Evolutionary conservation across 2,888 invertebrate species (phyloP).

Genomic region (Patella ulyssiponensis): DNA sequence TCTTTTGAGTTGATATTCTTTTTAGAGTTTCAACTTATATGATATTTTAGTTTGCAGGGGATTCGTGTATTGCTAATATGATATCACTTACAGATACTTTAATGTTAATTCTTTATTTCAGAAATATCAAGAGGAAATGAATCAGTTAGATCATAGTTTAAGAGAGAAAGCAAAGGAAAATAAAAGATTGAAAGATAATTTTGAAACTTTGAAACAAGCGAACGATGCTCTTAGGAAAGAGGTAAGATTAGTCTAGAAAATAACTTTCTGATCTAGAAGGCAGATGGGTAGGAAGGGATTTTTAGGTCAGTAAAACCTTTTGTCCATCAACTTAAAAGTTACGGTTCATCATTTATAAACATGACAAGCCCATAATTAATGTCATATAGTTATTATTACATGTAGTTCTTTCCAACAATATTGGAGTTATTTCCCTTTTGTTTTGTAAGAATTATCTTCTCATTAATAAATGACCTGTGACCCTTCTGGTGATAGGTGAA

Average conservation of each 20-base stretch:
- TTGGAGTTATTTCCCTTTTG: too few relatives aligned
- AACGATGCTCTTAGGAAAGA: slow-evolving; percentile 67
- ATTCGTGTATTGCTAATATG: too few relatives aligned
- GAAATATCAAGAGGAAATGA: slow-evolving; percentile 54
- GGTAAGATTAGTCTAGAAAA: slow-evolving; percentile 40
- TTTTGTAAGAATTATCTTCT: too few relatives aligned
- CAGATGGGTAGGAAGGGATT: background rate
- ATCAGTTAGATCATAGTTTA: slow-evolving; percentile 50
- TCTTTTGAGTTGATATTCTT: too few relatives aligned
- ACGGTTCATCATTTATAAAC: background rate
- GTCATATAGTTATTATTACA: too few relatives aligned
- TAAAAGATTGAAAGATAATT: slow-evolving; percentile 65
- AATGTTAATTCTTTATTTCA: slow-evolving; percentile 33
- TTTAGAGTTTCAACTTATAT: too few relatives aligned
- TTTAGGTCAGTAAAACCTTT: background rate
- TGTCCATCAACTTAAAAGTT: background rate
- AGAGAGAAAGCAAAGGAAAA: slow-evolving; percentile 63
- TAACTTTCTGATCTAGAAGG: background rate
- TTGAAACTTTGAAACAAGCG: slow-evolving; percentile 67
- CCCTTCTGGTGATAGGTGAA: too few relatives aligned
- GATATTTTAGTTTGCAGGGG: too few relatives aligned
- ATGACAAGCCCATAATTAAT: too few relatives aligned
- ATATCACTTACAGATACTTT: too few relatives aligned
- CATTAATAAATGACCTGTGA: too few relatives aligned
- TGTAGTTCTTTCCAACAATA: too few relatives aligned